Base-by-base conservation (phyloP, 2,888 invertebrate genomes). In the Patella ulyssiponensis region DNA sequence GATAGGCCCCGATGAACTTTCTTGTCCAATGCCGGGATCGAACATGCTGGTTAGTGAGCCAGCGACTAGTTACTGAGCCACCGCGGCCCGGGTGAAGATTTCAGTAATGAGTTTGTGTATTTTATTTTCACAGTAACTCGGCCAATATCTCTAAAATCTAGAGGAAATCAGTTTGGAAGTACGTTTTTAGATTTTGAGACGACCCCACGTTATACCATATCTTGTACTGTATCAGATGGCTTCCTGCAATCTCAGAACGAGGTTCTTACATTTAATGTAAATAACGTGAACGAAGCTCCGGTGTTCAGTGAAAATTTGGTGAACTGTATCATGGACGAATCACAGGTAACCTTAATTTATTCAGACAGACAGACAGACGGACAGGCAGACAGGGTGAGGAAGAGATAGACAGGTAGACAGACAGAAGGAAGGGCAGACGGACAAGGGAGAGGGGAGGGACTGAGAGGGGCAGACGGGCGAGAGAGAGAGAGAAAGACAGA, bases 271-370 rank as follows among this genome's bases (percentile, higher is more conserved):
- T 69, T 86, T 20, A 79, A 82, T 14, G 83, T 86, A 2, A 69
- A 73, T 5, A 75, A 86, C 56, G 80, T 78, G 20, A 84, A 84
- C 69, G 85, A 86, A 64, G 58, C 84, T 11, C 84, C 83, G 0
- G 53, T 73, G 3, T 85, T 84, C 74, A 53, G 71, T 5, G 71
- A 76, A 27, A 70, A 74, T 3, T 76, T 80, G 69, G 80, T 83
- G 72, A 76, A 79, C 23, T 77, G 80, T 4, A 79, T 75, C 0
- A 71, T 75, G 27, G 54, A 76, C 1, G 86, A 86, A 74, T 84
- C 80, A n/a, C n/a, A 71, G 17, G 84, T 86, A 44, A 44, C 44
- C 44, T 9, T 44, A 44, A 44, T 44, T 44, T 44, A 44, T 44
- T 44, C 7, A 44, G 44, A 44, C 44, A 1, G 44, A 1, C 44